Conservation (phyloP, 2,113 vertebrate species). For the Prolemur simus region DNA sequence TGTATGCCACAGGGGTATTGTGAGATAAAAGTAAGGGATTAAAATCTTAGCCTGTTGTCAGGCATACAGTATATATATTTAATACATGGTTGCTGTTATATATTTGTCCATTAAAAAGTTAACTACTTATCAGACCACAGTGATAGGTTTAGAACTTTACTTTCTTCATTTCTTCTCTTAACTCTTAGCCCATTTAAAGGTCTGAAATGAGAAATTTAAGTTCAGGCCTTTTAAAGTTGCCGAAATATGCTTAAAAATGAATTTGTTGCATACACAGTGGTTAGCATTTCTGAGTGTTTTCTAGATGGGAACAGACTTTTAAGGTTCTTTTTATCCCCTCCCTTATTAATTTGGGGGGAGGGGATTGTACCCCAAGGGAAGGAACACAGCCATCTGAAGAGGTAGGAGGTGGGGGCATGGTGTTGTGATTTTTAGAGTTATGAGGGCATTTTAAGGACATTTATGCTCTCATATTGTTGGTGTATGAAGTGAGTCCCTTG, state of each 20-base stretch:
- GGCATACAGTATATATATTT: background rate
- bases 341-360: background rate
- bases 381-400: background rate
- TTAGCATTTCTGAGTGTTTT: background rate
- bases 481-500: background rate
- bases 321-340: background rate
- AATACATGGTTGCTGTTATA: background rate
- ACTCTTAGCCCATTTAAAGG: background rate
- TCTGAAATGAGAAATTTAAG: background rate
- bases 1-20: accelerated
- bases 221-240: background rate
- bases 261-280: background rate
- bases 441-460: background rate
- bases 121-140: background rate
- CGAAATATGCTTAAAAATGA: background rate
- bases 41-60: background rate
- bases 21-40: background rate
- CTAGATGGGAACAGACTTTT: background rate
- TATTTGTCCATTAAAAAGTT: background rate
- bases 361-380: background rate
- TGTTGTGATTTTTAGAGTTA: background rate
- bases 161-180: background rate
- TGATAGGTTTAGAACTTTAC: background rate
- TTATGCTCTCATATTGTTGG: background rate
- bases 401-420: accelerated